These are phyloP conservation scores for Crioceris asparagi DNA, from an alignment of 2,888 invertebrate genomes.

Conservation along the genomic window DNA sequence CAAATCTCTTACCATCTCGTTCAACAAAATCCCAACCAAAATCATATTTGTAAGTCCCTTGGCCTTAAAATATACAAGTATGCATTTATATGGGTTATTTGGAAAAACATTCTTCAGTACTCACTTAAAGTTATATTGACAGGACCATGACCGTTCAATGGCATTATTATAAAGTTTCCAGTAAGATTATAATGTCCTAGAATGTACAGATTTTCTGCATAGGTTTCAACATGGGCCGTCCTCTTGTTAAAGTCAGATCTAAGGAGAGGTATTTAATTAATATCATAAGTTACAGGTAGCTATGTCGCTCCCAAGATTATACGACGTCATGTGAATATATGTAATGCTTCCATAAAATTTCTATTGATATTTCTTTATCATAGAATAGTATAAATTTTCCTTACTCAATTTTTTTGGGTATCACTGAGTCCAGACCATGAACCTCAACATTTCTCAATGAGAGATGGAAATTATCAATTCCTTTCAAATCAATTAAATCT, in stretches of 20 bases:
- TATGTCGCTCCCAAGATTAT: too few species aligned
- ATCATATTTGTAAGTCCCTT: slow-evolving; percentile 11
- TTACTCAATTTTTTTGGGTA: slow-evolving; percentile 1
- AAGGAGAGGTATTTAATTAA: slow-evolving; percentile 9
- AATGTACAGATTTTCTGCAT: slow-evolving; percentile 7
- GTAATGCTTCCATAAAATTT: too few species aligned
- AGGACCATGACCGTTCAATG: slow-evolving; percentile 28
- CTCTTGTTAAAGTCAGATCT: slow-evolving; percentile 13
- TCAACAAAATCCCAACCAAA: slow-evolving; percentile 7
- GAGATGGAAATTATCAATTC: slow-evolving; percentile 3
- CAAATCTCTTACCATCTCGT: slow-evolving; percentile 9
- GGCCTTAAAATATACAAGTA: slow-evolving; percentile 7
- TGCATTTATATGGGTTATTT: neutral
- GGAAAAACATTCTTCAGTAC: slow-evolving; percentile 5
- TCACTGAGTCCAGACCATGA: slow-evolving; percentile 8
- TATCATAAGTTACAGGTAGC: neutral
- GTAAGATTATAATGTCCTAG: slow-evolving; percentile 24
- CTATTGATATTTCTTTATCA: too few species aligned
- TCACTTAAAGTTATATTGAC: slow-evolving; percentile 24
- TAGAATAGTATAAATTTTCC: neutral
- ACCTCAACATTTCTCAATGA: slow-evolving; percentile 7
- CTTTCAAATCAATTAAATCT: slow-evolving; percentile 15
- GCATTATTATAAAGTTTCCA: slow-evolving; percentile 28
- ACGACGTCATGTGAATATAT: too few species aligned
- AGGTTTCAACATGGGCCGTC: slow-evolving; percentile 2